These are phyloP conservation scores for Spicauda simplicius DNA, from an alignment of 2,888 invertebrate species.

Conservation along the genomic window DNA sequence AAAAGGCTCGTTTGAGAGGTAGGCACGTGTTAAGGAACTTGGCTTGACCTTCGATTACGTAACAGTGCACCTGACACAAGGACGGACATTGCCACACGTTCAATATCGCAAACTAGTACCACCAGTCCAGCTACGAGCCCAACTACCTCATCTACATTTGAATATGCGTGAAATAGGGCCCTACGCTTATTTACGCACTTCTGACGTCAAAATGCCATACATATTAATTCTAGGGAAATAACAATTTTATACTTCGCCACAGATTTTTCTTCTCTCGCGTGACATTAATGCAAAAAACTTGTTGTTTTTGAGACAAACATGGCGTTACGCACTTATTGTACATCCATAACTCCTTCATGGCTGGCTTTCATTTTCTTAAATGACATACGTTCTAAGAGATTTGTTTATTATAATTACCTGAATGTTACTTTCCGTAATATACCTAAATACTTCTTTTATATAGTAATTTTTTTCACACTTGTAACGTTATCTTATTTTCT, in stretches of 20 bases:
- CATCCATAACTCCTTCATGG: no score
- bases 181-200: conserved; percentile 6
- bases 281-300: not conserved
- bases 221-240: not conserved
- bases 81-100: conserved; percentile 50
- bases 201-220: conserved; percentile 1
- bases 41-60: conserved; percentile 51
- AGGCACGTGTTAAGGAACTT: conserved; percentile 37
- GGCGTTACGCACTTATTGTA: not conserved
- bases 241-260: not conserved
- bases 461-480: no score
- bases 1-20: conserved; percentile 16
- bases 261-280: not conserved
- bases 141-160: conserved; percentile 19
- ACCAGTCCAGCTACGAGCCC: conserved; percentile 19
- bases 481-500: no score
- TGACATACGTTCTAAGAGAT: no score
- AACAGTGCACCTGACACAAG: conserved; percentile 49
- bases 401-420: no score
- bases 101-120: conserved; percentile 40
- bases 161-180: conserved; percentile 20
- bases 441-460: no score
- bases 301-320: not conserved
- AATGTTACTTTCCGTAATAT: no score
- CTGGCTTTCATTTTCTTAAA: no score